Base-by-base conservation (phyloP, 2,888 invertebrate genomes). In the Drosophila paranaensis region DNA sequence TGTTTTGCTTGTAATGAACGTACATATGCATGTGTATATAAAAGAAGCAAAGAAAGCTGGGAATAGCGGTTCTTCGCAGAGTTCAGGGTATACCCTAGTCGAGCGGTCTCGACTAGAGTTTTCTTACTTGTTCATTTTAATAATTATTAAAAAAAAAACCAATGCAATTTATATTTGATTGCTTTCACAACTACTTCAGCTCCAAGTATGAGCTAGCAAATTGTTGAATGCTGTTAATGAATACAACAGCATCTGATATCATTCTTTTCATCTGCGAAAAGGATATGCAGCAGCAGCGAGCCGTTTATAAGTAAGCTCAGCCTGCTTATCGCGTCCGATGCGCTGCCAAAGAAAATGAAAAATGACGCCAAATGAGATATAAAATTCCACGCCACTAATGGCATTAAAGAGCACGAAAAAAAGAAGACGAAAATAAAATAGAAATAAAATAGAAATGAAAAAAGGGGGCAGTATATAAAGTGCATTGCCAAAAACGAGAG, bases 321-420 rank as follows among this genome's bases (percentile, higher is more conserved):
- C 14, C 42, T 25, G 43, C 60, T 68, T 64, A 56, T 74, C 61
- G 51, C 30, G 10, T 30, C 13, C n/a, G 37, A 27, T 33, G 46
- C 42, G 51, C 57, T 57, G 64, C 72, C 71, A 73, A 63, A 48
- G 30, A 72, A 82, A 81, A 85, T 80, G 75, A 85, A 80, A 82
- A 82, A 82, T 70, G 64, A 75, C 57, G 51, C 60, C 53, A 60
- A 75, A 70, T 71, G 43, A 69, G 43, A 70, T 63, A 71, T 69
- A 71, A 74, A 75, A 65, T 78, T 71, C 45, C 50, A 45, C 43
- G 65, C 55, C 61, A 55, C 80, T 77, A 77, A 88, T 85, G 82
- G 73, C 69, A 80, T 77, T 73, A 85, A 68, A 62, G 64, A 65
- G 48, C 46, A n/a, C 6, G 9, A 25, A 60, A 53, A 40, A 50